phyloP scores from a whole-genome alignment of 2,797 vertebrate species.

The Phylloscopus collybita region DNA sequence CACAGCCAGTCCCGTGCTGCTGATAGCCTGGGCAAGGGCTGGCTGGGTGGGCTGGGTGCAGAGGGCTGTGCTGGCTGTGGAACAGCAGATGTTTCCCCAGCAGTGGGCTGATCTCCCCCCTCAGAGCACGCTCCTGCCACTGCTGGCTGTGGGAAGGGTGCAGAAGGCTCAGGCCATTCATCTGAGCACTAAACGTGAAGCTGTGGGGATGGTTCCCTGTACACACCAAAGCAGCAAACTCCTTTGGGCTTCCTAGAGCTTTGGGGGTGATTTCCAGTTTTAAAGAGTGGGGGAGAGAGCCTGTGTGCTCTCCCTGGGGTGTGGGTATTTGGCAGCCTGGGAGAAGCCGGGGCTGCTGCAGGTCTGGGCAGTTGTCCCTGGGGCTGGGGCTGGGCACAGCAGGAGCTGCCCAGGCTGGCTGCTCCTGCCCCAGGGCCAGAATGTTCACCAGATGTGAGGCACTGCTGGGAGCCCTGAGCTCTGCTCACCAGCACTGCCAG shows the following conservation, averaged over 20 bases:
- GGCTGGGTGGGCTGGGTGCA: not conserved
- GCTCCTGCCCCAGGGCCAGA: not conserved
- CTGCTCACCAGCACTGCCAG: not conserved
- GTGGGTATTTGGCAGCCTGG: not conserved
- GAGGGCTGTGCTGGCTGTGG: not conserved
- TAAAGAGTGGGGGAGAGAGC: not conserved
- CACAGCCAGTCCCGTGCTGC: fast-evolving
- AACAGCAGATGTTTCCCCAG: not conserved
- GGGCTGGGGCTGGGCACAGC: not conserved
- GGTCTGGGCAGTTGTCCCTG: not conserved
- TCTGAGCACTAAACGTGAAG: not conserved
- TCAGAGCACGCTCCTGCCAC: not conserved
- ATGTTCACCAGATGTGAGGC: not conserved
- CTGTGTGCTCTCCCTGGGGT: not conserved
- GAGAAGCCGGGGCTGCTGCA: fast-evolving
- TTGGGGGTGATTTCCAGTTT: not conserved
- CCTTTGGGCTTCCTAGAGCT: not conserved
- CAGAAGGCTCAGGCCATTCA: not conserved
- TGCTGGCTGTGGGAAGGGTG: not conserved
- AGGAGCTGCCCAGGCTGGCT: not conserved
- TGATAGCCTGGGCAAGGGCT: not conserved
- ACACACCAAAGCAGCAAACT: not conserved
- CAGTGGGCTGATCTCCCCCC: not conserved
- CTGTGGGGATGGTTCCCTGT: not conserved
- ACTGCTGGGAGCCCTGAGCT: not conserved